Base-by-base conservation (phyloP, 2,797 vertebrate species). In the Coracias cyanogaster region DNA sequence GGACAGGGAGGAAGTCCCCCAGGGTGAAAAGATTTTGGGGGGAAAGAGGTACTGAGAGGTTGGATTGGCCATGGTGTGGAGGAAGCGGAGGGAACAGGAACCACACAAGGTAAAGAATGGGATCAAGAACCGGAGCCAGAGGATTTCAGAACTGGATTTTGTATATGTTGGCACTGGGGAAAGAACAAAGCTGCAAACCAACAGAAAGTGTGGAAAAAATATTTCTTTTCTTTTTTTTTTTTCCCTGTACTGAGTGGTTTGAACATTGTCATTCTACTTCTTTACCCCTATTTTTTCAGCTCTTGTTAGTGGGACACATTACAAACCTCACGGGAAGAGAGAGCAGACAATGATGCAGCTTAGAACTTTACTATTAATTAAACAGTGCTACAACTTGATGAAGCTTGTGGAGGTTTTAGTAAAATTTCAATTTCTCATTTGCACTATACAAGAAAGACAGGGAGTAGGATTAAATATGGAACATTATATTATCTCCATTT, bases 341-440 rank as follows among this genome's bases (percentile, higher is more conserved):
- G n/a, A 96, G 78, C 39, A 94, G 80, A 91, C 67, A 94, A 64
- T 4, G 6, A 84, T 18, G 62, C 62, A 81, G 19, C 35, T 85
- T 89, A 60, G n/a, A 85, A 83, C 57, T 95, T 85, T 94, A 31
- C 55, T 71, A 46, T 83, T 89, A 95, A 85, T 95, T 95, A 95
- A 96, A 70, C 28, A 94, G 64, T 71, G 70, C 37, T 85, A 80
- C 58, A 69, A 60, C 33, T 95, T 96, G 90, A 96, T 93, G 87
- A 96, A 96, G 71, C 77, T 62, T 80, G 25, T 94, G 82, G 74
- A 74, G 94, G 82, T 93, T 97, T 96, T 85, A 93, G 82, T 83
- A 25, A 93, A 91, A 88, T 94, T 94, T 96, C 76, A 76, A 17
- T 96, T 97, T 97, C 92, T 97, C 76, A 72, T 96, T 97, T 96